These are phyloP conservation scores for Mus minutoides DNA, from an alignment of 2,797 vertebrate genomes.

Conservation along the genomic window DNA sequence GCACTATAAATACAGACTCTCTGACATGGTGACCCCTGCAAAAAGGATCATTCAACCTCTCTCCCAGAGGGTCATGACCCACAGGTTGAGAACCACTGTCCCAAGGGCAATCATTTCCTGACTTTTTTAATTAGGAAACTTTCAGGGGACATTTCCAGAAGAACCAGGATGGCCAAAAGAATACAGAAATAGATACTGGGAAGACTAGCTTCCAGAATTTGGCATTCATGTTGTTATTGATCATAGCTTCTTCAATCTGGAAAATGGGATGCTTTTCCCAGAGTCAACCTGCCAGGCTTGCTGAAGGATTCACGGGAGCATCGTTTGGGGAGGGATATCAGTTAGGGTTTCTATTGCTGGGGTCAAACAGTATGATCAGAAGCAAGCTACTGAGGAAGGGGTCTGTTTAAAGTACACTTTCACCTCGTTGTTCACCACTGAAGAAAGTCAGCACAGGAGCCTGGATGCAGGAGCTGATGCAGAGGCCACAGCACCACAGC, in stretches of 20 bases:
- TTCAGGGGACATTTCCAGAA: constrained; percentile 25
- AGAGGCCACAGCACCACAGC: too few species aligned
- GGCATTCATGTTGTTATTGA: not conserved
- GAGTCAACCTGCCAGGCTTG: not conserved
- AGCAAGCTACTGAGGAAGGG: not conserved
- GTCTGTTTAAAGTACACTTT: too few species aligned
- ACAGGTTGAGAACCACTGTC: not conserved
- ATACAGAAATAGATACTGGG: not conserved
- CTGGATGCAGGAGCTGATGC: not conserved
- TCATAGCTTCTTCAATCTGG: not conserved
- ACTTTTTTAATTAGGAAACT: not conserved
- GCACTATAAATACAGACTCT: not conserved
- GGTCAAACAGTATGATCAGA: not conserved
- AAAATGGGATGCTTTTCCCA: not conserved
- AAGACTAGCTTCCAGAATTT: not conserved
- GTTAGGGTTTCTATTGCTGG: not conserved
- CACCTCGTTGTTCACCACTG: not conserved
- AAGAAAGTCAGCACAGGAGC: not conserved
- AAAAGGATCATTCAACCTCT: not conserved
- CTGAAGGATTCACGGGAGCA: not conserved
- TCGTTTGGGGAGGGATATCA: not conserved
- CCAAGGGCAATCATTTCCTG: not conserved
- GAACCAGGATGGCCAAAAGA: not conserved
- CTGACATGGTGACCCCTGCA: not conserved
- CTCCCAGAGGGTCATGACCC: not conserved